These are phyloP conservation scores for Onychomys arenicola DNA, from an alignment of 2,797 vertebrate species.

Conservation along the genomic window DNA sequence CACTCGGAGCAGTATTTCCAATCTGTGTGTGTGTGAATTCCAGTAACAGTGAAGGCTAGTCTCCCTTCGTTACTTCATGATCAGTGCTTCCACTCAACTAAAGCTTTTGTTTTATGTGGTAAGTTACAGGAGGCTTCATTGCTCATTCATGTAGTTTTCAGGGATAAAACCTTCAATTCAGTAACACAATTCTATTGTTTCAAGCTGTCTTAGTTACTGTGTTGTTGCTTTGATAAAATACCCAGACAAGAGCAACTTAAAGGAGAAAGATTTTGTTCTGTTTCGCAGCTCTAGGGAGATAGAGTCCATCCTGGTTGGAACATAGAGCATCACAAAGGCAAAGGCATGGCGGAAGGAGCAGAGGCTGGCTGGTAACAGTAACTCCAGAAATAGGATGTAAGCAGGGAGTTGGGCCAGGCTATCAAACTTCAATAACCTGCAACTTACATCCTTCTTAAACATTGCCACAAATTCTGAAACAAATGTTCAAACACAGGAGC, in stretches of 20 bases:
- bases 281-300: neutral
- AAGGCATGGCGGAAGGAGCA: neutral
- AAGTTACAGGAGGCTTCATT: slow-evolving; percentile 79
- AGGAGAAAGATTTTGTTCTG: neutral
- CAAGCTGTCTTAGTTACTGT: neutral
- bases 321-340: neutral
- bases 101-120: slow-evolving; percentile 80
- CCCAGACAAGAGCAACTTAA: neutral
- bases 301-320: neutral
- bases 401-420: neutral
- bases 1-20: slow-evolving; percentile 79
- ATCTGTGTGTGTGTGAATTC: slow-evolving; percentile 84
- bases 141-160: slow-evolving; percentile 82
- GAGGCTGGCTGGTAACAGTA: neutral
- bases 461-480: neutral
- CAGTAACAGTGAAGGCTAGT: slow-evolving; percentile 83
- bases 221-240: neutral
- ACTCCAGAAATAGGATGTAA: neutral
- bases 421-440: neutral
- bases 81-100: slow-evolving; percentile 81
- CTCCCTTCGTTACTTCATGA: slow-evolving; percentile 82
- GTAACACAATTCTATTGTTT: slow-evolving; percentile 57
- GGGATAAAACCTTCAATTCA: slow-evolving; percentile 70
- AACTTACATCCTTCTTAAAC: neutral
- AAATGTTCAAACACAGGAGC: neutral